Evolutionary conservation across 2,797 vertebrate genomes (phyloP).

Genomic region (Cryptoblepharus egeriae): DNA sequence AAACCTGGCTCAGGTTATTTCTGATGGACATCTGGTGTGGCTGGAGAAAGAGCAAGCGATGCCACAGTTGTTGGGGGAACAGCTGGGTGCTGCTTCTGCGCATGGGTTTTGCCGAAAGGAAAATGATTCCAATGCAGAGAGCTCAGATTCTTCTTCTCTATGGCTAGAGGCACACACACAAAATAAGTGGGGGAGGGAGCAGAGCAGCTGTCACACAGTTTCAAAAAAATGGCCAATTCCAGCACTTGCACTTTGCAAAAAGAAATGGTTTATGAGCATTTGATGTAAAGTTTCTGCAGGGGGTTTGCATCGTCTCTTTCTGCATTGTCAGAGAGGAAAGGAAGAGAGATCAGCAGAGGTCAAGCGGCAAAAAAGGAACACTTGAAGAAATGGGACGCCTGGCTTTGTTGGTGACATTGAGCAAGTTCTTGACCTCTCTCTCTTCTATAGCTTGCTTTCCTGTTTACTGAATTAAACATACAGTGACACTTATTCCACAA

Average conservation of each 20-base stretch:
- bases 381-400: not conserved
- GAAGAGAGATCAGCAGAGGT: not conserved
- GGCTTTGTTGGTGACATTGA: not conserved
- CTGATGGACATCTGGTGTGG: conserved; percentile 35
- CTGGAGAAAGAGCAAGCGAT: conserved; percentile 6
- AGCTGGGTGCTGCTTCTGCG: conserved; percentile 44
- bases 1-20: conserved; percentile 25
- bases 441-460: not conserved
- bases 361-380: conserved; percentile 7
- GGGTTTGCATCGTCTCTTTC: conserved; percentile 6
- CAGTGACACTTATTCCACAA: not conserved
- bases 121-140: conserved; percentile 23
- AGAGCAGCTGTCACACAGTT: conserved; percentile 40
- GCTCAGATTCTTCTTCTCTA: conserved; percentile 25
- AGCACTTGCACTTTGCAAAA: conserved; percentile 28
- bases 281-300: conserved; percentile 25
- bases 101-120: conserved; percentile 23
- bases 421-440: not conserved
- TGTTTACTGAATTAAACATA: not conserved
- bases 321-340: conserved; percentile 15
- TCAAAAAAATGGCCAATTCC: conserved; percentile 36
- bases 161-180: conserved; percentile 38
- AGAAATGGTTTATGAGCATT: not conserved
- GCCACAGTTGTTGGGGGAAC: conserved; percentile 39
- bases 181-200: not conserved